phyloP scores from a whole-genome alignment of 2,797 vertebrate genomes.

The Typhlichthys subterraneus region DNA sequence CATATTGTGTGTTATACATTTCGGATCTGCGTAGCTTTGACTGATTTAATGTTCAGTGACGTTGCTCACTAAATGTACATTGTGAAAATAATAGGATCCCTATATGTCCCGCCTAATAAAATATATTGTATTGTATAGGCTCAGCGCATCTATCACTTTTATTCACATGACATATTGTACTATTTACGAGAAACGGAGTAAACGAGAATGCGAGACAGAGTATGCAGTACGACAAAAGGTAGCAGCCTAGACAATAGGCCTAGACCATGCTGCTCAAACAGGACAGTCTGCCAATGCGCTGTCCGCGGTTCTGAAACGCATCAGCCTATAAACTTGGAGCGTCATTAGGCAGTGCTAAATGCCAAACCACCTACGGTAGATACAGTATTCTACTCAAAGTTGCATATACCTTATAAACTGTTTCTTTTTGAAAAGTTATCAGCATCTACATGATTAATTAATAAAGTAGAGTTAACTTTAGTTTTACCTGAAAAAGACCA shows the following conservation, averaged over 20 bases:
- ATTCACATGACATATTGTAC: constrained; percentile 34
- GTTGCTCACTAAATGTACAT: constrained; percentile 80
- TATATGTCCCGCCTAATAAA: constrained; percentile 86
- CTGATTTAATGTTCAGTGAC: constrained; percentile 82
- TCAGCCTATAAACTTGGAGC: not conserved
- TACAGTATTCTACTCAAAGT: not conserved
- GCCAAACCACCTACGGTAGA: not conserved
- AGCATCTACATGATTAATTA: too few species aligned
- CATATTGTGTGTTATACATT: constrained; percentile 84
- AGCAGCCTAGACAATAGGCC: not conserved
- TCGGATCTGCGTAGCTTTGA: constrained; percentile 81
- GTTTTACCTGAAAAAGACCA: too few species aligned
- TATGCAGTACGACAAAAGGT: not conserved
- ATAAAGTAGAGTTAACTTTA: too few species aligned
- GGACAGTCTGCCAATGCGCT: constrained; percentile 40
- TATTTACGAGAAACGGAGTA: not conserved
- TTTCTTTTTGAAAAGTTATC: too few species aligned
- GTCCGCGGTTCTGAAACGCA: constrained; percentile 70
- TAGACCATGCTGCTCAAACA: not conserved
- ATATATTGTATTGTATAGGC: constrained; percentile 84
- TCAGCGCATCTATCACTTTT: constrained; percentile 72
- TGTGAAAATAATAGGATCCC: constrained; percentile 79
- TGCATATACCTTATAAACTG: too few species aligned
- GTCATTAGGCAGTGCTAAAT: not conserved
- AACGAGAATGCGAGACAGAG: not conserved